Evolutionary conservation across 2,888 invertebrate species (phyloP), one percentile per base, ranked within the genome.

Genomic region (Hartigia nigra): DNA sequence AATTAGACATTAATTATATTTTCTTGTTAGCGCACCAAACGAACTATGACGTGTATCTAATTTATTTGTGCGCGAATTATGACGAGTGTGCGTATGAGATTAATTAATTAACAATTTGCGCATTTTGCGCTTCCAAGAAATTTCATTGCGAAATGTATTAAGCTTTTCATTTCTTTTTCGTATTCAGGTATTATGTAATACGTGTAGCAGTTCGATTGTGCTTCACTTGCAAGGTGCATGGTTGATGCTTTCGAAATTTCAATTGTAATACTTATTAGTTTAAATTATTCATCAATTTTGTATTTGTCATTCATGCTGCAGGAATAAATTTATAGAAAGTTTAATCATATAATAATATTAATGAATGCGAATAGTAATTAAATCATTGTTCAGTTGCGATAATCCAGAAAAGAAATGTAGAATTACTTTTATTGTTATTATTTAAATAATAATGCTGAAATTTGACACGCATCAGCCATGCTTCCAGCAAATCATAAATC

Each of bases 11-110:
- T 70, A 70, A 70, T 72, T 55, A 23, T 55, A 55, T 55, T 5
- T 55, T 55, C 31, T 72, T 34, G n/a, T 1, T 72, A 72, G 14
- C 31, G 32, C 31, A 14, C 31, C 31, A 72, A 32, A 72, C 72
- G 31, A 72, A 72, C 72, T 72, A 72, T 31, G 72, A 32, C 72
- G 72, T 72, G 3, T 70, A 72, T 32, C 31, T 31, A 72, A 72
- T 72, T 72, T 72, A 72, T 72, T 72, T 31, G 14, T 9, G 72
- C 12, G 31, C 72, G 9, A 70, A 14, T 39, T 11, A 31, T 32
- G 70, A 31, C 31, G 14, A 70, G 31, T 12, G 70, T 12, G 31
- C 70, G 31, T 31, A 70, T 12, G 14, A 72, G 55, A 55, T 55
- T 55, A 55, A 39, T 39, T 14, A 5, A 55, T 55, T 55, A 55